These are phyloP conservation scores for Pseudachorutes palmiensis DNA, from an alignment of 1,140 invertebrate genomes.

Conservation along the genomic window DNA sequence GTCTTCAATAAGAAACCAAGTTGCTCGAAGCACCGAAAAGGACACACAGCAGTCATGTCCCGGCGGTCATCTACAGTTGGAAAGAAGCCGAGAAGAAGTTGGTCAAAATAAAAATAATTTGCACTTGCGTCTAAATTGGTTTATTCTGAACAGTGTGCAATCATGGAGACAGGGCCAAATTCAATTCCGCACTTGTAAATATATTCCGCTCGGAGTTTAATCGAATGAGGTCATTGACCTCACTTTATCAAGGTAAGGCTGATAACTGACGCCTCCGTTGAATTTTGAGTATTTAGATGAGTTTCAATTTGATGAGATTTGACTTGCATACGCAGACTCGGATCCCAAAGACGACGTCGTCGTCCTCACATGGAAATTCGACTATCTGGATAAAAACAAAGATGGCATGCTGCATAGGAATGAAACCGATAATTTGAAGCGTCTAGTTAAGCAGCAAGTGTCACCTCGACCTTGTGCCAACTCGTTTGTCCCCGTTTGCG, in stretches of 20 bases:
- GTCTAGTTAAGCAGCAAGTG: conserved; percentile 73
- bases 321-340: conserved; percentile 14
- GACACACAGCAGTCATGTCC: conserved; percentile 26
- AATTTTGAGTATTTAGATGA: background rate
- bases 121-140: conserved; percentile 10
- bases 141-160: conserved; percentile 50
- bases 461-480: conserved; percentile 79
- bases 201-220: conserved; percentile 70
- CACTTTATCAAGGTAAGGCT: conserved; percentile 2
- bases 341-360: conserved; percentile 24
- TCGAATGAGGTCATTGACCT: conserved; percentile 35
- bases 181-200: conserved; percentile 71
- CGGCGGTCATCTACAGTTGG: conserved; percentile 29
- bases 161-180: conserved; percentile 59
- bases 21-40: conserved; percentile 47
- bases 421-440: conserved; percentile 69
- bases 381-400: conserved; percentile 63
- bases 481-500: conserved; percentile 76
- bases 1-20: conserved; percentile 54
- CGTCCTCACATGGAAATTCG: conserved; percentile 81
- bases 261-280: too few species aligned
- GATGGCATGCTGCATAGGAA: conserved; percentile 63
- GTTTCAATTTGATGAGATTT: background rate
- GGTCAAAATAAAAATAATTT: too few species aligned
- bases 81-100: conserved; percentile 37